Base-by-base conservation (phyloP, 2,797 vertebrate species). In the Xenentodon cancila region DNA sequence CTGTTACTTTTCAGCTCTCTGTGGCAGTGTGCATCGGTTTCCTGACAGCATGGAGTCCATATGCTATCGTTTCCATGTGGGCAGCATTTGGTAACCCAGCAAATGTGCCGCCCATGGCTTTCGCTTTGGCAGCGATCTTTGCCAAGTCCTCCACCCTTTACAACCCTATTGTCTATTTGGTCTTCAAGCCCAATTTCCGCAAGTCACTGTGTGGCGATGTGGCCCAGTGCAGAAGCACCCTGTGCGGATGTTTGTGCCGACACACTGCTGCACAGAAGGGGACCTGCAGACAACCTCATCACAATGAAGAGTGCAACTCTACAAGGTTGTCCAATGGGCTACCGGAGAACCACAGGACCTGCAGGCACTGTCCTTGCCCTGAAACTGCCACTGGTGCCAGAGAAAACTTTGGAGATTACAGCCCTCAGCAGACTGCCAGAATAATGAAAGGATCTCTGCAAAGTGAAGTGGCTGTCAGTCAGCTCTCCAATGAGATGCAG, bases 111-210 rank as follows among this genome's bases (percentile, higher is more conserved):
- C 91, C 88, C 0, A 86, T 95, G 81, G 93, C 93, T 43, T 95
- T 95, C 0, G 94, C 94, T 68, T 42, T 94, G 55, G 94, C 94
- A 0, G 93, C 95, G 0, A 82, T 87, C 44, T 94, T 93, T 67
- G 94, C 95, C 77, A 96, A 96, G 79, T 95, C 95, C 68, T 96
- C 95, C 0, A 94, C 94, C 0, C 90, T 95, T 81, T 94, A 96
- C 87, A 95, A 95, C 81, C 95, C 95, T 0, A 75, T 95, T 57
- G 83, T 94, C 53, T 94, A 93, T 73, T 88, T 96, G 84, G 81
- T 93, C 19, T 89, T 95, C 79, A 95, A 96, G 79, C 95, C 86
- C 53, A 95, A 89, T 84, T 96, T 95, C 84, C 93, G 94, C 20
- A 90, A 77, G 69, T 92, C 80, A 17, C 79, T 96, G 44, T 88